Evolutionary conservation across 1,140 invertebrate species (phyloP), one percentile per base, ranked within the genome.

Genomic region (Piezodorus guildinii): DNA sequence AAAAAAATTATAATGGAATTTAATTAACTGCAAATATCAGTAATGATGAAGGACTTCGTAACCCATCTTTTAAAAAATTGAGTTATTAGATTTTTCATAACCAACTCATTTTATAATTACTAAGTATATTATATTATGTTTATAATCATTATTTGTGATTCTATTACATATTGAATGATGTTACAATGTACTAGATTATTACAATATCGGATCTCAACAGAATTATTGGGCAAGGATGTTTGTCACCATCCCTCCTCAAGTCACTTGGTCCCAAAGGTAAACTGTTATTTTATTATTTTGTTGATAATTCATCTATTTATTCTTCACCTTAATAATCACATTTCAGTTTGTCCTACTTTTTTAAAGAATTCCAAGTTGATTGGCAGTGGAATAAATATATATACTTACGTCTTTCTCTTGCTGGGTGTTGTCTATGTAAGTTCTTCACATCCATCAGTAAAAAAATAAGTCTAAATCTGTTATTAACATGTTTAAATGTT

Each of bases 271-370:
- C 34, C 1, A 39, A 39, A 39, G 23, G 17, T 52, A 25, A 9
- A 52, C 1, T 52, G 1, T n/a, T 21, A n/a, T 52, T 9, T 21
- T 52, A 52, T 51, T 21, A n/a, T 21, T n/a, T 21, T 12, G n/a
- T 3, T 21, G 23, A 8, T 21, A 21, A 8, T 4, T 52, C 1
- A 52, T 52, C 14, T 52, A 52, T 9, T 19, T 16, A 52, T 15
- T 52, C 49, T 21, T 9, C 8, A 52, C 12, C 8, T 8, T 1
- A 21, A 25, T 52, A 21, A 10, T 25, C 8, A 9, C 12, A 19
- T 21, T 23, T 58, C 25, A 60, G 58, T 60, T 34, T 60, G 58
- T 25, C 58, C 58, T 17, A 17, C 30, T n/a, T 16, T 60, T 17
- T 43, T 34, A 25, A 60, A 43, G 34, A 44, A 44, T 60, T 34